phyloP scores from a whole-genome alignment of 2,888 invertebrate genomes.

The Mylabris sibirica region DNA sequence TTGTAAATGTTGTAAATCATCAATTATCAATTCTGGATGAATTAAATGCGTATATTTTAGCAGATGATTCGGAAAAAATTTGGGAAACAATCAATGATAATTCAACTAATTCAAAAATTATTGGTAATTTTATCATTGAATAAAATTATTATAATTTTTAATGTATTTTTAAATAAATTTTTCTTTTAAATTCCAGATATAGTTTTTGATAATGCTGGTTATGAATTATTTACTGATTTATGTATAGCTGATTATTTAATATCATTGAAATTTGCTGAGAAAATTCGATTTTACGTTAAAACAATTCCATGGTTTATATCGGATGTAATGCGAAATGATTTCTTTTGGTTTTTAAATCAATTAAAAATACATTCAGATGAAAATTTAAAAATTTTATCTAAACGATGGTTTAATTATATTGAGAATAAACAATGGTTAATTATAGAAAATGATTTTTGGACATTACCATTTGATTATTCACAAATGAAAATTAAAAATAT shows the following conservation, averaged over 20 bases:
- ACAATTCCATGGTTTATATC: conserved; percentile 95
- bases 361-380: conserved; percentile 55
- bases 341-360: conserved; percentile 71
- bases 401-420: conserved; percentile 68
- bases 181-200: conserved; percentile 65
- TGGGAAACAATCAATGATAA: conserved; percentile 62
- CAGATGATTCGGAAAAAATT: conserved; percentile 67
- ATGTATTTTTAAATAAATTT: conserved; percentile 4
- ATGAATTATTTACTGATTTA: conserved; percentile 90
- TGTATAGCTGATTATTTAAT: conserved; percentile 85
- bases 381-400: conserved; percentile 60
- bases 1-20: conserved; percentile 66
- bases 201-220: conserved; percentile 92
- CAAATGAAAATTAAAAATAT: conserved; percentile 77
- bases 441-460: conserved; percentile 83
- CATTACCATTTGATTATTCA: conserved; percentile 79
- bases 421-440: conserved; percentile 62
- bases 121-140: conserved; percentile 6
- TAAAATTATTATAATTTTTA: neutral
- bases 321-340: conserved; percentile 81
- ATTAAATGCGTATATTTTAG: conserved; percentile 68
- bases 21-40: conserved; percentile 66
- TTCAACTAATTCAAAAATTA: conserved; percentile 21
- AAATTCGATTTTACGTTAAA: conserved; percentile 85
- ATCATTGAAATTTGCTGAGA: conserved; percentile 65